Conservation (phyloP, 2,888 invertebrate species). For the Adelphocoris suturalis region DNA sequence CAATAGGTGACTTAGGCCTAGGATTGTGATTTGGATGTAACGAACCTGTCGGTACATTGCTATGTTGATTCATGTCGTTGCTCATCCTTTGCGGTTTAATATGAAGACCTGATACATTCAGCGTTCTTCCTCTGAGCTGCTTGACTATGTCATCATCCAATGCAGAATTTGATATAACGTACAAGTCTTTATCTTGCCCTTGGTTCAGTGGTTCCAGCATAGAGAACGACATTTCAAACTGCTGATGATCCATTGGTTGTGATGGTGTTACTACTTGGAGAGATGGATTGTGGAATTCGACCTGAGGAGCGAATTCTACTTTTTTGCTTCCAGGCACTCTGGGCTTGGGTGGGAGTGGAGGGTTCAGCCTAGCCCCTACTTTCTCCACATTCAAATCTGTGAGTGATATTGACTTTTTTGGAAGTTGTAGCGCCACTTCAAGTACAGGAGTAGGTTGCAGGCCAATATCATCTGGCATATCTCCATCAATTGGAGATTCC, state of each 20-base stretch:
- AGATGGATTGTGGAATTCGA: conserved; percentile 76
- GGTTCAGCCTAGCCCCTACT: conserved; percentile 51
- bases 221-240: conserved; percentile 74
- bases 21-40: conserved; percentile 75
- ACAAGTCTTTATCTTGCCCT: conserved; percentile 79
- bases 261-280: conserved; percentile 87
- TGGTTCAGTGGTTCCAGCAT: conserved; percentile 71
- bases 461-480: conserved; percentile 62
- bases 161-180: conserved; percentile 78
- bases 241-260: conserved; percentile 79
- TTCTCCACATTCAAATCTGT: conserved; percentile 54
- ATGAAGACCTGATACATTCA: conserved; percentile 73
- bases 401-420: conserved; percentile 67
- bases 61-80: conserved; percentile 72
- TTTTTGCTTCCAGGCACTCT: conserved; percentile 69
- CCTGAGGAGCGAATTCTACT: conserved; percentile 71
- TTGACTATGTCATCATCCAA: conserved; percentile 76
- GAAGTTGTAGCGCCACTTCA: conserved; percentile 37
- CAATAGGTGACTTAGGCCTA: conserved; percentile 61
- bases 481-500: conserved; percentile 70
- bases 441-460: conserved; percentile 47
- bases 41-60: conserved; percentile 72
- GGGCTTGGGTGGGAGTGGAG: conserved; percentile 74
- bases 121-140: conserved; percentile 75
- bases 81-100: conserved; percentile 72